phyloP scores from a whole-genome alignment of 2,888 invertebrate genomes.

The Anoncus sp. region DNA sequence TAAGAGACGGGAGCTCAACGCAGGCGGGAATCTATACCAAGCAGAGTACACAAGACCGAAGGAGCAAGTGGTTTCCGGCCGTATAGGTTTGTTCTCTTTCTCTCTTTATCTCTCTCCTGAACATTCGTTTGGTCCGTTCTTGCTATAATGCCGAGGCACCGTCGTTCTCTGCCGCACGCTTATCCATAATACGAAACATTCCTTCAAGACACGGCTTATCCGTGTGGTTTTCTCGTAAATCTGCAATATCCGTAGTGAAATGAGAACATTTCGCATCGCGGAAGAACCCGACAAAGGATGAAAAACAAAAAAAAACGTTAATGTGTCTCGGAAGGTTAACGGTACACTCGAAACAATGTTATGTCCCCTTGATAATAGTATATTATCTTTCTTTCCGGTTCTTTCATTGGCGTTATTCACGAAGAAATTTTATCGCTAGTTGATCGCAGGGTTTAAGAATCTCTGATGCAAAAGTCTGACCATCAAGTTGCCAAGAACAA shows the following conservation, averaged over 20 bases:
- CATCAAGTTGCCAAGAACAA: too few species aligned
- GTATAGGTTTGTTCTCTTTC: too few species aligned
- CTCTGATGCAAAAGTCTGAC: too few species aligned
- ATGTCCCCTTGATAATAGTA: constrained; percentile 28
- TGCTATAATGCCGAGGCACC: not conserved
- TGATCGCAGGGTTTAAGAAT: too few species aligned
- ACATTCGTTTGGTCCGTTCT: constrained; percentile 46
- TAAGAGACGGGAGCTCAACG: constrained; percentile 12
- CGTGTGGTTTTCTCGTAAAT: constrained; percentile 55
- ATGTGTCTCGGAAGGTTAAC: constrained; percentile 1
- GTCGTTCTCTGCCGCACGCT: constrained; percentile 32
- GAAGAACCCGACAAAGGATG: constrained; percentile 16
- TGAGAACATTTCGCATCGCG: constrained; percentile 47
- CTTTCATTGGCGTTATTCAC: not conserved
- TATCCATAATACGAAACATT: constrained; percentile 42
- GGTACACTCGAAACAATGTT: constrained; percentile 18
- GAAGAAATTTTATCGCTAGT: too few species aligned
- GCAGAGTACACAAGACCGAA: constrained; percentile 19
- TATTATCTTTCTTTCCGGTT: constrained; percentile 23
- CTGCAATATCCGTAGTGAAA: constrained; percentile 59
- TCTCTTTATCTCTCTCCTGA: constrained; percentile 29
- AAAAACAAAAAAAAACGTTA: constrained; percentile 15
- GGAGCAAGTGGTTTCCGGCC: constrained; percentile 58
- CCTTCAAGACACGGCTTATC: constrained; percentile 44
- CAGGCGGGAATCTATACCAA: constrained; percentile 26